Evolutionary conservation across 2,888 invertebrate species (phyloP).

Genomic region (Lydus trimaculatus): DNA sequence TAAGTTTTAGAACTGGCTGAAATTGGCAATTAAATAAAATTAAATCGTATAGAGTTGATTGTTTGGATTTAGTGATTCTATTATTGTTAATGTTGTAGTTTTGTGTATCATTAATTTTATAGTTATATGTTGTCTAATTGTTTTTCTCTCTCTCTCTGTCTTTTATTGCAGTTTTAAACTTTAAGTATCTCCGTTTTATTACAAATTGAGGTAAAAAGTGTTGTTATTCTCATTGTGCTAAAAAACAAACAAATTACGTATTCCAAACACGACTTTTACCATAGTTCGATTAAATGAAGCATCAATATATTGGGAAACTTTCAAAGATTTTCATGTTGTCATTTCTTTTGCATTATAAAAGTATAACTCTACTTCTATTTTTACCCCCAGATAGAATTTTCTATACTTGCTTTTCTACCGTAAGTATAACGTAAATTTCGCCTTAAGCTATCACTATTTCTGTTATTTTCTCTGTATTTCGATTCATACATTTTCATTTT

Average conservation of each 20-base stretch:
- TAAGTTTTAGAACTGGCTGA: not conserved
- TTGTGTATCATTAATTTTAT: conserved; percentile 33
- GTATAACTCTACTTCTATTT: too few species aligned
- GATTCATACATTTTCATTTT: not conserved
- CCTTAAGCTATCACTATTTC: not conserved
- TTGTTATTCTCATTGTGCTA: not conserved
- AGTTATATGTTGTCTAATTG: not conserved
- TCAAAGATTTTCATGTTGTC: not conserved
- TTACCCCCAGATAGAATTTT: too few species aligned
- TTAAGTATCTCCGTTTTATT: not conserved
- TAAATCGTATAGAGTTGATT: conserved; percentile 6
- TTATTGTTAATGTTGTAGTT: conserved; percentile 33
- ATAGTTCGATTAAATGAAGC: conserved; percentile 3
- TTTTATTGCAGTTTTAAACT: not conserved
- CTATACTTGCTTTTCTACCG: too few species aligned
- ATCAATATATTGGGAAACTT: conserved; percentile 4
- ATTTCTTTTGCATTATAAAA: not conserved
- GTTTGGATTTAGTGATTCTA: conserved; percentile 26
- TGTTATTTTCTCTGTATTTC: not conserved
- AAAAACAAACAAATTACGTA: too few species aligned
- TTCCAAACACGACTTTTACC: not conserved
- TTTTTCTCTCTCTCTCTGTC: not conserved
- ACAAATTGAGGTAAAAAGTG: not conserved
- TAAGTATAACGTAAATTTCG: not conserved
- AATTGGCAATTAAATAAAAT: conserved; percentile 5